Conservation (phyloP, 1,140 invertebrate genomes). For the Paralvinella palmiformis region DNA sequence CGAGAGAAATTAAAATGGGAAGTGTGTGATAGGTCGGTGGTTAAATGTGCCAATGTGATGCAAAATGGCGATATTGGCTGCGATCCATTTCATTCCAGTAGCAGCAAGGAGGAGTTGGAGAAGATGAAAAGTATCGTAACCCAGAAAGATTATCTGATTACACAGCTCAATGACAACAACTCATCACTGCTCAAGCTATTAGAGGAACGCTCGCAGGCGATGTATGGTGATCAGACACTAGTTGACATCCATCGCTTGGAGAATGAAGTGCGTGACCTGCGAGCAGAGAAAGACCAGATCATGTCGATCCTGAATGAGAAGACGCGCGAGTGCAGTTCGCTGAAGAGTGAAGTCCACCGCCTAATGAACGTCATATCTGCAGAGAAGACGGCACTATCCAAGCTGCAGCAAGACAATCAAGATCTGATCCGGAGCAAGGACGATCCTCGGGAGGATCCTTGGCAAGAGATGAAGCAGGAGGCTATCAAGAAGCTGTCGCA, state of each 20-base stretch:
- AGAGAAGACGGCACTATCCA: constrained; percentile 44
- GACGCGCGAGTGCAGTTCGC: constrained; percentile 44
- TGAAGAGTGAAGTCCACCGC: constrained; percentile 49
- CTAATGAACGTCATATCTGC: constrained; percentile 48
- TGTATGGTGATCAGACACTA: constrained; percentile 28
- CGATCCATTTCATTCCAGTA: too few relatives aligned
- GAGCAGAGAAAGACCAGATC: constrained; percentile 48
- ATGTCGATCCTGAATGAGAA: constrained; percentile 51
- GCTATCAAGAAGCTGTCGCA: constrained; percentile 48
- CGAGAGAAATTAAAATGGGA: background rate
- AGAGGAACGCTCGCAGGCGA: constrained; percentile 32
- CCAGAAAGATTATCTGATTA: constrained; percentile 31
- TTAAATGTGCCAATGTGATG: too few relatives aligned
- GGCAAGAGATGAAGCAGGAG: constrained; percentile 46
- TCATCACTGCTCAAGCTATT: constrained; percentile 38
- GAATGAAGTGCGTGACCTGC: constrained; percentile 35
- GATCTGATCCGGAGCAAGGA: constrained; percentile 29
- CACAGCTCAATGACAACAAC: constrained; percentile 38
- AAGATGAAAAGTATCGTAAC: background rate
- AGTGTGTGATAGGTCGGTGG: too few relatives aligned
- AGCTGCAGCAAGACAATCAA: constrained; percentile 46
- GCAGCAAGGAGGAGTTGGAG: background rate
- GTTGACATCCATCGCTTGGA: constrained; percentile 38
- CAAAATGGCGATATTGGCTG: too few relatives aligned
- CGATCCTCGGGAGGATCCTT: background rate